Conservation (phyloP, 2,888 invertebrate genomes). For the Pelosia muscerda region DNA sequence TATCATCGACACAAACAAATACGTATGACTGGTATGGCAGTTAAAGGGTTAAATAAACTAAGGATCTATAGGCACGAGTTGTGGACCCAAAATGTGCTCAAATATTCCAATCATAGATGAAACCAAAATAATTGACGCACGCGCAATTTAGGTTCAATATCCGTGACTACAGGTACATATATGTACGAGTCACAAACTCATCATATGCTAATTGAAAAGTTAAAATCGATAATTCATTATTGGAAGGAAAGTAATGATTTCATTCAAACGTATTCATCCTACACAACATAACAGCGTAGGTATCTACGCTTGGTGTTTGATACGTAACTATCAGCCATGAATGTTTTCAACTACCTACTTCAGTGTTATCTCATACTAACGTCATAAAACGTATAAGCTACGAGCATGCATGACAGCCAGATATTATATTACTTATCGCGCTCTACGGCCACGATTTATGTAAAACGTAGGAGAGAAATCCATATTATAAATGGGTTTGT, state of each 20-base stretch:
- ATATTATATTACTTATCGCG: slow-evolving; percentile 32
- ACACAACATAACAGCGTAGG: background rate
- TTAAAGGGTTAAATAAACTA: too few relatives aligned
- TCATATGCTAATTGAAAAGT: background rate
- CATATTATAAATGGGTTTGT: slow-evolving; percentile 10
- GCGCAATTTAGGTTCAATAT: too few relatives aligned
- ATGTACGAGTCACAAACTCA: background rate
- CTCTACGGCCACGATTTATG: slow-evolving; percentile 26
- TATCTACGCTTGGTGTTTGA: background rate
- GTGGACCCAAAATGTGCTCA: too few relatives aligned
- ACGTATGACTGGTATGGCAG: too few relatives aligned
- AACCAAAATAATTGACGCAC: too few relatives aligned
- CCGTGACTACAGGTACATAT: too few relatives aligned
- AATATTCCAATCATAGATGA: too few relatives aligned
- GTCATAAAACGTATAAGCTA: slow-evolving; percentile 25
- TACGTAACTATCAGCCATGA: background rate
- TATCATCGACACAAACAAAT: too few relatives aligned
- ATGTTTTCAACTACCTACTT: slow-evolving; percentile 17
- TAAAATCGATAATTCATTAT: background rate
- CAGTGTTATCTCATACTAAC: slow-evolving; percentile 17
- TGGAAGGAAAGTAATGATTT: background rate
- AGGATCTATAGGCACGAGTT: too few relatives aligned
- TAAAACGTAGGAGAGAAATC: slow-evolving; percentile 24
- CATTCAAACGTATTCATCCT: background rate
- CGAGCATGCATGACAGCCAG: slow-evolving; percentile 25